Percentiles rank a stretch among this genome's conserved stretches.
phyloP scores from a whole-genome alignment of 2,113 vertebrate species.

The Macrotus californicus region DNA sequence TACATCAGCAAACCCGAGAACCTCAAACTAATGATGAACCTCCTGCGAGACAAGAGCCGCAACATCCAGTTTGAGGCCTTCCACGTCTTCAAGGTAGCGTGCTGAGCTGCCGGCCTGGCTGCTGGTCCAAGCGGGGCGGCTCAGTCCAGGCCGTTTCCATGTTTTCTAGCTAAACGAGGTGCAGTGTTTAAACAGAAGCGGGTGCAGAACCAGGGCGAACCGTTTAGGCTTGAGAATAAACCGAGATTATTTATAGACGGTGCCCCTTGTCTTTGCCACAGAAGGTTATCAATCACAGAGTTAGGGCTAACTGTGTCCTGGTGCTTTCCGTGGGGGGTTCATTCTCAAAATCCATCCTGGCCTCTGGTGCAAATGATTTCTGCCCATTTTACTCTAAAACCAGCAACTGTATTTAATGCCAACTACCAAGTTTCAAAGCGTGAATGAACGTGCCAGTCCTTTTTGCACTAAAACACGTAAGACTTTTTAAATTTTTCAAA shows the following conservation, averaged over 20 bases:
- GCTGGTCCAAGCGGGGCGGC: not conserved
- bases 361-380: not conserved
- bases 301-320: not conserved
- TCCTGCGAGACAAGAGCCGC: conserved; percentile 89
- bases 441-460: not conserved
- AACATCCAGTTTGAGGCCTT: conserved; percentile 92
- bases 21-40: conserved; percentile 91
- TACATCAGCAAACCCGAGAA: conserved; percentile 92
- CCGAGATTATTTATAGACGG: not conserved
- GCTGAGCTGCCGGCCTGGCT: too few relatives aligned
- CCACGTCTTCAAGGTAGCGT: conserved; percentile 87
- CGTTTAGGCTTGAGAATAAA: not conserved
- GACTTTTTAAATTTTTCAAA: not conserved
- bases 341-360: not conserved
- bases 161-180: not conserved
- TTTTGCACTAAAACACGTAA: not conserved
- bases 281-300: not conserved
- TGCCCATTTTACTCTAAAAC: not conserved
- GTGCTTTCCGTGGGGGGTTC: not conserved
- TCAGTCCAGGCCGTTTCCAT: not conserved
- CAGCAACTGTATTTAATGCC: not conserved
- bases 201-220: not conserved
- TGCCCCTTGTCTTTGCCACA: not conserved
- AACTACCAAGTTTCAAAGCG: not conserved
- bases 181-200: not conserved